Conservation (phyloP, 2,888 invertebrate species). For the Macropis europaea region DNA sequence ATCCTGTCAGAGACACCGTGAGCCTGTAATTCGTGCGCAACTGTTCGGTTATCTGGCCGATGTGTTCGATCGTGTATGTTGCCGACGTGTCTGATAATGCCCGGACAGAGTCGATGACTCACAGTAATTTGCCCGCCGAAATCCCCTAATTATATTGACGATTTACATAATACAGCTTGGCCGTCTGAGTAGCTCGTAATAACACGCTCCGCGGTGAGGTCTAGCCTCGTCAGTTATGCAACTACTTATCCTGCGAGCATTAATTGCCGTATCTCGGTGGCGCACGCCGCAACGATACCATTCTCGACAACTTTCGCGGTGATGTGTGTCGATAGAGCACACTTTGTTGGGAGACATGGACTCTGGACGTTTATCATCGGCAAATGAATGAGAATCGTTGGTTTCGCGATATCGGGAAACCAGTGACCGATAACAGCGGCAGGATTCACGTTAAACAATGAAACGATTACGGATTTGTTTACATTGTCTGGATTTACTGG, state of each 20-base stretch:
- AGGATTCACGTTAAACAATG: no score
- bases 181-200: slow-evolving; percentile 20
- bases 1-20: neutral
- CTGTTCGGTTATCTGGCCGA: neutral
- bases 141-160: slow-evolving; percentile 32
- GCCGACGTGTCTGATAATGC: slow-evolving; percentile 12
- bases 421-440: no score
- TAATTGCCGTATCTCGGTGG: slow-evolving; percentile 23
- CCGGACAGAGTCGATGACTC: slow-evolving; percentile 8
- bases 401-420: neutral
- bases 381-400: neutral
- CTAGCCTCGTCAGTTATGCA: slow-evolving; percentile 38
- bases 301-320: neutral
- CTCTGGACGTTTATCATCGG: neutral
- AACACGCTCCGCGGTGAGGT: slow-evolving; percentile 18
- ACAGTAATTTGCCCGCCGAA: slow-evolving; percentile 14
- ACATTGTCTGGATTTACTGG: no score
- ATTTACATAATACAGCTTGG: slow-evolving; percentile 38
- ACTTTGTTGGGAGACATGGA: neutral
- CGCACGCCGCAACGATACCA: slow-evolving; percentile 1
- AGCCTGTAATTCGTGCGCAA: neutral
- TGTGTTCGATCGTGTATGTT: neutral
- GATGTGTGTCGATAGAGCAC: slow-evolving; percentile 2
- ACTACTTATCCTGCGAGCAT: neutral
- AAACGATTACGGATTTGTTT: no score